A percentile compares a stretch with the other conserved stretches of the same genome.
Evolutionary conservation across 2,888 invertebrate genomes (phyloP).

Genomic region (Leistus spinibarbis): DNA sequence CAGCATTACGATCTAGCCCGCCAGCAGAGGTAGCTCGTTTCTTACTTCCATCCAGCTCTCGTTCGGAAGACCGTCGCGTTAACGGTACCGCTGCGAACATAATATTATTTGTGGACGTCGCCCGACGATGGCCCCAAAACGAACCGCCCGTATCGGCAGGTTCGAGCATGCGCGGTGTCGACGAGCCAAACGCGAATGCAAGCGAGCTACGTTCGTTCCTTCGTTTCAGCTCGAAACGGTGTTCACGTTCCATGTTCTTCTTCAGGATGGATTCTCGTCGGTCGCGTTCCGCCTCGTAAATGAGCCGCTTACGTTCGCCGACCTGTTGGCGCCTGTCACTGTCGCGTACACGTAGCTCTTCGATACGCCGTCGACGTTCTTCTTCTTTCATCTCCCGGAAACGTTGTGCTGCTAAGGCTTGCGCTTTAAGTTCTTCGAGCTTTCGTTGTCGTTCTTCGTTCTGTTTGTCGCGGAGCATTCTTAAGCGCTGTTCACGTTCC

Average conservation of each 20-base stretch:
- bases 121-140: conserved; percentile 87
- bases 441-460: conserved; percentile 88
- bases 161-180: conserved; percentile 85
- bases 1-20: conserved; percentile 69
- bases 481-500: conserved; percentile 70
- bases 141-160: conserved; percentile 78
- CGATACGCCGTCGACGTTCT: conserved; percentile 80
- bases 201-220: conserved; percentile 75
- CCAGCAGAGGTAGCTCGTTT: conserved; percentile 78
- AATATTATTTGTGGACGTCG: conserved; percentile 89
- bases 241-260: conserved; percentile 84
- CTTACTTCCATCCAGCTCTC: conserved; percentile 77
- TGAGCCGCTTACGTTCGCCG: conserved; percentile 87
- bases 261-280: conserved; percentile 84
- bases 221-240: conserved; percentile 73
- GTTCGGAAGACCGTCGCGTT: conserved; percentile 83
- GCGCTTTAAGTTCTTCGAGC: conserved; percentile 86
- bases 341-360: conserved; percentile 80
- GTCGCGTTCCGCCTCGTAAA: conserved; percentile 87
- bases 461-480: conserved; percentile 82
- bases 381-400: conserved; percentile 89
- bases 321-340: conserved; percentile 73
- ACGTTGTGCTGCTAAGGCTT: conserved; percentile 86
- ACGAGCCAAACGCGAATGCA: conserved; percentile 90
- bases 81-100: conserved; percentile 74